A percentile compares a stretch with the other conserved stretches of the same genome.
phyloP scores from a whole-genome alignment of 2,888 invertebrate genomes.

The Malacosoma neustria region DNA sequence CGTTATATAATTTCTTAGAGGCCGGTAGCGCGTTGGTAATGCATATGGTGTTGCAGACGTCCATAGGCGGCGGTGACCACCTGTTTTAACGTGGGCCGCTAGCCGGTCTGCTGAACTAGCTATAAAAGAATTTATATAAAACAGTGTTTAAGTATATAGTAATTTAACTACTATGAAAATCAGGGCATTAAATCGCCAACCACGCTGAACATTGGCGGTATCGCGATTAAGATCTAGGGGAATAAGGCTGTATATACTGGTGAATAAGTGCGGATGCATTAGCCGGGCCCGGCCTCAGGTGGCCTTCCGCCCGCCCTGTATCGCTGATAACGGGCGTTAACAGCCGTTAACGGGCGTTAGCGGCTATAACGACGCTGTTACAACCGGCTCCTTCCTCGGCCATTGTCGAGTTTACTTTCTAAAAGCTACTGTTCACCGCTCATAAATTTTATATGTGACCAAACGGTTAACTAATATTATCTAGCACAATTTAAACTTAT shows the following conservation, averaged over 20 bases:
- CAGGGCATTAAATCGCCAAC: too few relatives aligned
- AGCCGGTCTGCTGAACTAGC: too few relatives aligned
- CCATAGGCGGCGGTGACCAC: too few relatives aligned
- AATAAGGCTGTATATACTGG: slow-evolving; percentile 33
- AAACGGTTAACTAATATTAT: background rate
- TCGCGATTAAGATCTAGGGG: slow-evolving; percentile 50
- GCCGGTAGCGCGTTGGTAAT: too few relatives aligned
- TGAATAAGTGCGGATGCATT: slow-evolving; percentile 70
- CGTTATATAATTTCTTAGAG: too few relatives aligned
- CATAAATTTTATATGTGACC: slow-evolving; percentile 30
- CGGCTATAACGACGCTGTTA: slow-evolving; percentile 68
- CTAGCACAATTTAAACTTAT: too few relatives aligned
- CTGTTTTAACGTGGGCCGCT: too few relatives aligned
- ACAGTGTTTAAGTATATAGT: too few relatives aligned
- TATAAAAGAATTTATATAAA: too few relatives aligned
- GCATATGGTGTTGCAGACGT: too few relatives aligned
- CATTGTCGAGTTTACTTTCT: slow-evolving; percentile 44
- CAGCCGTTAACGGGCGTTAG: slow-evolving; percentile 43
- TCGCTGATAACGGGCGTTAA: slow-evolving; percentile 49
- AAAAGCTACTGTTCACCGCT: slow-evolving; percentile 24
- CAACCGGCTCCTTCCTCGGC: slow-evolving; percentile 58
- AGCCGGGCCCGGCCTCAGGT: slow-evolving; percentile 62
- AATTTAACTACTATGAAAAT: too few relatives aligned
- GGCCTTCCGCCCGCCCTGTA: slow-evolving; percentile 60
- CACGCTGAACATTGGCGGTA: slow-evolving; percentile 15